Base-by-base conservation (phyloP, 2,797 vertebrate species). In the Choloepus didactylus region DNA sequence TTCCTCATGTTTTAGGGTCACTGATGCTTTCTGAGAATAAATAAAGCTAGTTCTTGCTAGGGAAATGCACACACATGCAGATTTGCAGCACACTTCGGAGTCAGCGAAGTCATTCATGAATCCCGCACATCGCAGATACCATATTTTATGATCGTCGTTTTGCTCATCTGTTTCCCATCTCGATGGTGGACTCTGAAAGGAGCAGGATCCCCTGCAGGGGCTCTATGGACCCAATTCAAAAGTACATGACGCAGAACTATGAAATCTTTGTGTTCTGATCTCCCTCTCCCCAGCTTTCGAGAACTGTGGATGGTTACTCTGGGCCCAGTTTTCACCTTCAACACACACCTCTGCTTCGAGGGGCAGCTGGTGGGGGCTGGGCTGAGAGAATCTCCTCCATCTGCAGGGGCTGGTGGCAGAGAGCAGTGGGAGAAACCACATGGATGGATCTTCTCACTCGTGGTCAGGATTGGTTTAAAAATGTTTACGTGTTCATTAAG, bases 401-500 rank as follows among this genome's bases (percentile, higher is more conserved):
- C 93, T 93, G 95, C 66, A 5, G 16, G 88, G 88, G 69, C 76
- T 66, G 27, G 27, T 5, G 62, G 67, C 21, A 7, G 29, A 51
- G 82, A 89, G 49, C 64, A 6, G 59, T 2, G 60, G 83, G 94
- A 31, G 70, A 46, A 54, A 18, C 5, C 38, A 56, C 96, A 2
- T 0, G 12, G 81, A 77, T 31, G 85, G 2, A 60, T 94, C 96
- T 93, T 93, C 59, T 89, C 94, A 0, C 29, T 96, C 92, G 76
- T 77, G 96, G 97, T 86, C 87, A 89, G 92, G 97, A 97, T 96
- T 46, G 89, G 91, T 87, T 98, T 96, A 69, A 79, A 97, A 97
- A 88, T 62, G 94, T 96, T 96, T 97, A 95, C 72, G 9, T 81
- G 95, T 96, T 92, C 92, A 97, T 97, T 87, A 96, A 97, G 95